These are phyloP conservation scores for Otis tarda DNA, from an alignment of 2,113 vertebrate genomes.

Conservation along the genomic window DNA sequence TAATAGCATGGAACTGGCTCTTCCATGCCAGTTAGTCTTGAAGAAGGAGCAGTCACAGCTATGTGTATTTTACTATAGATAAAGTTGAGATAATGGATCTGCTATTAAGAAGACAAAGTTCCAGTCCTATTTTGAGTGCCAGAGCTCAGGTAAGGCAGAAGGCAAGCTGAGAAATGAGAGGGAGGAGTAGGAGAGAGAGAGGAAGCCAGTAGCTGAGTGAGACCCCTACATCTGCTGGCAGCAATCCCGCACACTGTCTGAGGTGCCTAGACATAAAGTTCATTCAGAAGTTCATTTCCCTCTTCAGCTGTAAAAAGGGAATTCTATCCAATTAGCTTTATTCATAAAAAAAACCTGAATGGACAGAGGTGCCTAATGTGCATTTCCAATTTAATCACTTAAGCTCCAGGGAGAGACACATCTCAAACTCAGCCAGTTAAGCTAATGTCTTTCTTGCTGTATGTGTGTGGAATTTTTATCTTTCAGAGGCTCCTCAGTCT, in stretches of 20 bases:
- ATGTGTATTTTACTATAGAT: not conserved
- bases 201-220: not conserved
- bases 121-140: not conserved
- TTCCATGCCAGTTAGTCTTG: not conserved
- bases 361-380: not conserved
- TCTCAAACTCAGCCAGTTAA: not conserved
- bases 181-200: not conserved
- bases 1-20: not conserved
- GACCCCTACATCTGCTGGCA: not conserved
- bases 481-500: not conserved
- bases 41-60: not conserved
- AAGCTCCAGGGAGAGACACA: not conserved
- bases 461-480: not conserved
- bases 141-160: not conserved
- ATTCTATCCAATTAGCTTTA: not conserved
- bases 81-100: not conserved
- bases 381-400: not conserved
- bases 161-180: not conserved
- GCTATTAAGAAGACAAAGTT: not conserved
- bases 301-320: not conserved
- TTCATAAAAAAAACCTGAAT: not conserved
- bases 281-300: not conserved
- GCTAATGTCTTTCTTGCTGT: not conserved
- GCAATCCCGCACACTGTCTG: not conserved
- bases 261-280: not conserved